phyloP scores from a whole-genome alignment of 2,113 vertebrate species.

The Rhadina sibilatrix region DNA sequence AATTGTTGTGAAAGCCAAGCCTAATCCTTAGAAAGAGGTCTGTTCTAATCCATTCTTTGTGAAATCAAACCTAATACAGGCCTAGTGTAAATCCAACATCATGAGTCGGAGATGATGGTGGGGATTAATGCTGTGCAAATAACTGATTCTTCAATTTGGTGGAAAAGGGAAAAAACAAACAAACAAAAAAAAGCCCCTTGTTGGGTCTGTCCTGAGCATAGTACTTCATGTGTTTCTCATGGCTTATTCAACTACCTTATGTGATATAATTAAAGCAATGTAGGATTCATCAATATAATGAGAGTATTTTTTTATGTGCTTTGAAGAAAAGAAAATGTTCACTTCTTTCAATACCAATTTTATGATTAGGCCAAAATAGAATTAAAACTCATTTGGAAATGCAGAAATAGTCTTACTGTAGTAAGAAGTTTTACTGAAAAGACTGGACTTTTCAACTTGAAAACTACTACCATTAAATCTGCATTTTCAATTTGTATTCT shows the following conservation, averaged over 20 bases:
- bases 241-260: neutral
- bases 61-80: conserved; percentile 16
- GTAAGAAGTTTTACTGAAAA: neutral
- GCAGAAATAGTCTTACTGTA: neutral
- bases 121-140: neutral
- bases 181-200: rapidly evolving
- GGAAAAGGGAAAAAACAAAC: neutral
- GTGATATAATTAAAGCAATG: neutral
- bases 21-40: conserved; percentile 24
- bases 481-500: neutral
- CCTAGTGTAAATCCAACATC: neutral
- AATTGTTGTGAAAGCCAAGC: neutral
- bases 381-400: neutral
- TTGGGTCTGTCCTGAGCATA: neutral
- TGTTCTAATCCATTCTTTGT: conserved; percentile 30
- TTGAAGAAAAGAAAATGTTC: neutral
- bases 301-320: neutral
- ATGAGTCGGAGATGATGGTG: neutral
- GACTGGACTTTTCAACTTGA: neutral
- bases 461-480: neutral
- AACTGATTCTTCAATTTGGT: neutral
- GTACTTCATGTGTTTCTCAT: neutral
- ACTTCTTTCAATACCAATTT: neutral
- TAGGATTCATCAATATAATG: neutral
- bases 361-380: neutral